Base-by-base conservation (phyloP, 2,113 vertebrate genomes). In the Vombatus ursinus region DNA sequence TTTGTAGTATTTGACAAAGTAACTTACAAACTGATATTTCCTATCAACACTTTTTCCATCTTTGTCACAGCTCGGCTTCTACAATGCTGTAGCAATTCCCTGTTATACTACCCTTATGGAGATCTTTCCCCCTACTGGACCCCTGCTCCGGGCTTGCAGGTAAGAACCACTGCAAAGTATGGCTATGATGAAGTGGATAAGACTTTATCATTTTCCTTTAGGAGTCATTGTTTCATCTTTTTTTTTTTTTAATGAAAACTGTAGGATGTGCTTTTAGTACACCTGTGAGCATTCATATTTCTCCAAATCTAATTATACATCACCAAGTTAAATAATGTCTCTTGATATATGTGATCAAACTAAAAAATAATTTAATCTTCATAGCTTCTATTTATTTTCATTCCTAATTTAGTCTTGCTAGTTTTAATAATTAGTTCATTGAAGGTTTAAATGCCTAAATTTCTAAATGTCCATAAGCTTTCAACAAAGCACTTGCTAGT, bases 71-170 rank as follows among this genome's bases (percentile, higher is more conserved):
- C 99, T 99, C 94, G 99, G 99, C 2, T 99, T 99, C 98, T 99
- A 99, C 98, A 99, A 99, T 93, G 99, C 99, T 50, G 99, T 99
- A 95, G 99, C 99, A 25, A 98, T 99, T 97, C 99, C 99, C 25
- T 99, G 99, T 98, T 99, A 99, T 52, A 99, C 99, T 0, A 99
- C 99, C 0, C 98, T 99, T 91, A 96, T 99, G 28, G 98, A 99
- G 97, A 99, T 99, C 96, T 99, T 99, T 96, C 99, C 99, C 96
- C 98, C 99, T 19, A 99, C 99, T 0, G 96, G 94, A 96, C 99
- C 99, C 1, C 99, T 99, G 92, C 99, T 99, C 28, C 98, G 97
- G 94, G 99, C 99, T 53, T 99, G 99, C 99, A 99, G 99, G 99
- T 99, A 96, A 92, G 98, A 97, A 90, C 84, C 37, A 0, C 0